Base-by-base conservation (phyloP, 2,113 vertebrate species). In the Canis aureus region DNA sequence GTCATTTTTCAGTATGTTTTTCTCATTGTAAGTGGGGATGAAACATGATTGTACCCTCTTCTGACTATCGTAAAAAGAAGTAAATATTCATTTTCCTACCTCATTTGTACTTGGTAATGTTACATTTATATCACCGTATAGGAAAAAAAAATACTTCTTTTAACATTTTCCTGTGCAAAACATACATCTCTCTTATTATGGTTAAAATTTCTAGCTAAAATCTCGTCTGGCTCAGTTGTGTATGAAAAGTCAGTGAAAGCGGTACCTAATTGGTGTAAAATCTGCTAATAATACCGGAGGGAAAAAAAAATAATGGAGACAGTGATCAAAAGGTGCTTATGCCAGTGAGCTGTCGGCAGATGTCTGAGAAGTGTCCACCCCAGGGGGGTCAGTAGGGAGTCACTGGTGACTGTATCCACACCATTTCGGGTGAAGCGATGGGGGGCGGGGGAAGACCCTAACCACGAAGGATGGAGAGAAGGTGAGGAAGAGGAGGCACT, bases 41-140 rank as follows among this genome's bases (percentile, higher is more conserved):
- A 85, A 96, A 95, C 59, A 81, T 74, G 43, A 89, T 66, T 95
- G 27, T 80, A 64, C 29, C 38, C 19, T 73, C 55, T 64, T 92
- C 59, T 59, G 5, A 59, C 22, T 67, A 43, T 74, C 49, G 8
- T 83, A 27, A 53, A 81, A 67, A 80, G 12, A 79, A 93, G 16
- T 22, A 57, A 85, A 51, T 35, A 67, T 43, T 55, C 80, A 51
- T 38, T 86, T 93, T 53, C 23, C 51, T 81, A 81, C 91, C 76
- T 93, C 38, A 53, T 43, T 71, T 91, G 22, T 89, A 51, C 71
- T 92, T 89, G 38, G n/a, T 16, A 83, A 3, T 84, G 43, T 55
- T 89, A 89, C 12, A 27, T 51, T 59, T n/a, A 38, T 55, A 71
- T 92, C 73, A 73, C 13, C 35, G 66, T 32, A 35, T 12, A 85